Base-by-base conservation (phyloP, 1,140 invertebrate genomes). In the Dolichoris vasculosae region DNA sequence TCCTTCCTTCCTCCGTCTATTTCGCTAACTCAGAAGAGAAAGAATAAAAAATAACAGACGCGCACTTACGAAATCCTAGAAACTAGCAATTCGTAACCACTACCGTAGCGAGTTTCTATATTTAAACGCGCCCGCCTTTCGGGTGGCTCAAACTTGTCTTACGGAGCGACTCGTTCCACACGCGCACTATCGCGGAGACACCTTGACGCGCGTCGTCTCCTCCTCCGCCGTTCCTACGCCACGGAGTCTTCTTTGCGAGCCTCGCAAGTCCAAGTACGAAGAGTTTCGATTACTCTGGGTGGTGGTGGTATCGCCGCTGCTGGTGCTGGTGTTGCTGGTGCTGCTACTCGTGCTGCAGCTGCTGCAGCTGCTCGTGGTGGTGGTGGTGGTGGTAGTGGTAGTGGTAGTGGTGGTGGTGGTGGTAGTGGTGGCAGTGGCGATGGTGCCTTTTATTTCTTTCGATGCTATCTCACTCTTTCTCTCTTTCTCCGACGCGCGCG, bases 401-500 rank as follows among this genome's bases (percentile, higher is more conserved):
- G n/a, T n/a, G n/a, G n/a, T n/a, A n/a, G n/a, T n/a, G n/a, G n/a
- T n/a, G 55, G 7, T 23, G 3, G 2, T 55, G 2, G 11, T 55
- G 17, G 11, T 20, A n/a, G n/a, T n/a, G n/a, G n/a, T n/a, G n/a
- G n/a, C n/a, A n/a, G n/a, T n/a, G n/a, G n/a, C n/a, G n/a, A n/a
- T n/a, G n/a, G n/a, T 51, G 48, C 55, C 73, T 46, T 15, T 2
- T 48, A 0, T 46, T 38, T 79, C 76, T 79, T 81, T 2, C 55
- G 55, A 23, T 35, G 9, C 4, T 85, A 85, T 87, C 84, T 80
- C 67, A 86, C 69, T 82, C 67, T 80, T 84, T 79, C 43, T 78
- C 73, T 82, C 43, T 64, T 78, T 59, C 48, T 86, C 67, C 20
- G 11, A 2, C 51, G 6, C 32, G 67, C 38, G 67, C 67, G 2